These are phyloP conservation scores for Drosophila pruinosa DNA, from an alignment of 1,140 invertebrate genomes.

Conservation along the genomic window DNA sequence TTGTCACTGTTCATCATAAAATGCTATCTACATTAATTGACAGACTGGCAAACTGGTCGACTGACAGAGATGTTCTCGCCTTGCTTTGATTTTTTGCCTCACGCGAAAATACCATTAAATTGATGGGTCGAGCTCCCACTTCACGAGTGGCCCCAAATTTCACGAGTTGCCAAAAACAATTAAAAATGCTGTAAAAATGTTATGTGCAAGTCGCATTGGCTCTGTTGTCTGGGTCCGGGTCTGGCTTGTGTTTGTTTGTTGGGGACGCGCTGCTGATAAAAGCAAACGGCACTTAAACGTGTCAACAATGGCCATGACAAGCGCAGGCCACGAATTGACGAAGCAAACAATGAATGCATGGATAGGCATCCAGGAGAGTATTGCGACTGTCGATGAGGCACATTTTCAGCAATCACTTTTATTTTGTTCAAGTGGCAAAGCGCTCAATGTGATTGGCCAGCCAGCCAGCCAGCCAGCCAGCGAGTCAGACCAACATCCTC, in stretches of 20 bases:
- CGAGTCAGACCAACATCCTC: not conserved
- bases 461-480: not conserved
- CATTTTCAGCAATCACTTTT: slow-evolving; percentile 78
- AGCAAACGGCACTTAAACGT: slow-evolving; percentile 80
- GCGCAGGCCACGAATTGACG: slow-evolving; percentile 68
- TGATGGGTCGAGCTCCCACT: slow-evolving; percentile 56
- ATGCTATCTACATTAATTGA: slow-evolving; percentile 77
- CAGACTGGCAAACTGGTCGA: slow-evolving; percentile 28
- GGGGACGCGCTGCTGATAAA: slow-evolving; percentile 66
- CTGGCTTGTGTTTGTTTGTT: slow-evolving; percentile 37
- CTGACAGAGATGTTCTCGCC: slow-evolving; percentile 24
- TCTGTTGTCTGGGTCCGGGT: not conserved
- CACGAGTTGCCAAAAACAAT: slow-evolving; percentile 75
- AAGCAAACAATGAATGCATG: slow-evolving; percentile 52
- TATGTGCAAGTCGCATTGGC: slow-evolving; percentile 60
- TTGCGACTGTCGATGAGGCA: slow-evolving; percentile 50
- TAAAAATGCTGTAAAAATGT: slow-evolving; percentile 80
- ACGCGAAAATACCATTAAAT: slow-evolving; percentile 78
- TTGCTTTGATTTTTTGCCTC: slow-evolving; percentile 67
- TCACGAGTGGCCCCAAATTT: slow-evolving; percentile 45
- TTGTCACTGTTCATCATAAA: slow-evolving; percentile 78
- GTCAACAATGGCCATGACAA: slow-evolving; percentile 76
- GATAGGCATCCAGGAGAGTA: slow-evolving; percentile 31
- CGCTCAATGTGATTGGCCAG: slow-evolving; percentile 66
- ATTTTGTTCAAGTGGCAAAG: slow-evolving; percentile 73